These are phyloP conservation scores for Dryoscopus gambensis DNA, from an alignment of 2,113 vertebrate species.

Conservation along the genomic window DNA sequence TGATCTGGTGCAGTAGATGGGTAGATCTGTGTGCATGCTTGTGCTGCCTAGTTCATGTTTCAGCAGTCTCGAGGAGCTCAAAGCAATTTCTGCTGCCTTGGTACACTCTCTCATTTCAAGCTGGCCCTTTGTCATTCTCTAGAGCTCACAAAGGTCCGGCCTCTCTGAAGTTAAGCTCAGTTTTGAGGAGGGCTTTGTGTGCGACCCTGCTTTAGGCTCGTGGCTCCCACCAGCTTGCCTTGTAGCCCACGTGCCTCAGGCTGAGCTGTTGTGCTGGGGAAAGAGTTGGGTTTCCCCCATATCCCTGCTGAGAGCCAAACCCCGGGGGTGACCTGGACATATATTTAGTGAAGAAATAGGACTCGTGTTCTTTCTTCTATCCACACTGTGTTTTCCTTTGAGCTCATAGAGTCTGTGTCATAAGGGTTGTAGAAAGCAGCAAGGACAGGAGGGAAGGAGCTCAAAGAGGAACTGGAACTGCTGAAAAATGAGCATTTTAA, in stretches of 20 bases:
- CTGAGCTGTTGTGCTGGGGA: neutral
- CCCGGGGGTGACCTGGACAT: neutral
- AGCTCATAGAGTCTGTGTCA: neutral
- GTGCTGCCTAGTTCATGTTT: neutral
- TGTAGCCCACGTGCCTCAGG: rapidly evolving
- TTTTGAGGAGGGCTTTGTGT: neutral
- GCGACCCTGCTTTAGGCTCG: neutral
- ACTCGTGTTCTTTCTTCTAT: neutral
- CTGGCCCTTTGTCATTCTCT: neutral
- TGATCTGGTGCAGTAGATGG: neutral
- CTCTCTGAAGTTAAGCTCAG: neutral
- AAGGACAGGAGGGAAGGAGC: neutral
- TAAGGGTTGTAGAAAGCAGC: neutral
- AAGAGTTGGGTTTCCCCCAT: neutral
- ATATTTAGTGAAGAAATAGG: neutral
- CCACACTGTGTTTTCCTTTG: neutral
- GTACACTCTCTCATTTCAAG: neutral
- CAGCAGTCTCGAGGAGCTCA: neutral
- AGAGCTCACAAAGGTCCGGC: neutral
- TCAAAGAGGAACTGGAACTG: neutral
- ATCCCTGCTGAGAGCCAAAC: neutral
- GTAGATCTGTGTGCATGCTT: neutral
- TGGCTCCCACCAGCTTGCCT: neutral
- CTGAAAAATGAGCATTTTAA: neutral
- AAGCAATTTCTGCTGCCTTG: neutral